Evolutionary conservation across 2,797 vertebrate genomes (phyloP), one percentile per base, ranked within the genome.

Genomic region (Alcedo atthis): DNA sequence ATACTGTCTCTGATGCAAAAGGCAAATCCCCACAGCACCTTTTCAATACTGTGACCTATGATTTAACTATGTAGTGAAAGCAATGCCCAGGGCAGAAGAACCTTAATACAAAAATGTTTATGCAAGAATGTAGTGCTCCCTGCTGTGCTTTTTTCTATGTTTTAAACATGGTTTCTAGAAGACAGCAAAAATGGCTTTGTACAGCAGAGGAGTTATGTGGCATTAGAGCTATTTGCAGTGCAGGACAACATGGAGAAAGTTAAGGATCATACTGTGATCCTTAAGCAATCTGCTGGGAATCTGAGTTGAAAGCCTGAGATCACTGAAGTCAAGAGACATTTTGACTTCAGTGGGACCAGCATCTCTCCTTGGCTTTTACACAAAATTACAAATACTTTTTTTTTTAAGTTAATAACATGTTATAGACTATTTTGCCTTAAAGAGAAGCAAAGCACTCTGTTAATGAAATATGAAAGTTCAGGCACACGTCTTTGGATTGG

Each of bases 271-370:
- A 33, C 12, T 45, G 87, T 46, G 45, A 81, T 86, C 49, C 53
- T 80, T 82, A 77, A 37, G 9, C 64, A 70, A 46, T 40, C 33
- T 78, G 49, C 9, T 61, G 70, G 54, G n/a, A 80, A 84, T 75
- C n/a, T 71, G 53, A 73, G 26, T 8, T 61, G 33, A 76, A 81
- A 86, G 21, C 2, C 3, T 33, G 57, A 81, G 24, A 67, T 61
- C 63, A 33, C 17, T 77, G 75, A 90, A 74, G 71, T 66, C 55
- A 73, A 94, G 33, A 81, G 21, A 42, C 21, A 32, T 81, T 81
- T 90, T 70, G 33, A 70, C 69, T 74, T 88, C 78, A 51, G 24
- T 33, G 37, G 30, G 57, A 88, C 5, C 1, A 0, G 30, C 22
- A 51, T 19, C 11, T 74, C 75, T 81, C n/a, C 17, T 57, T n/a